These are phyloP conservation scores for Pelecanus crispus DNA, from an alignment of 2,113 vertebrate genomes.

Conservation along the genomic window DNA sequence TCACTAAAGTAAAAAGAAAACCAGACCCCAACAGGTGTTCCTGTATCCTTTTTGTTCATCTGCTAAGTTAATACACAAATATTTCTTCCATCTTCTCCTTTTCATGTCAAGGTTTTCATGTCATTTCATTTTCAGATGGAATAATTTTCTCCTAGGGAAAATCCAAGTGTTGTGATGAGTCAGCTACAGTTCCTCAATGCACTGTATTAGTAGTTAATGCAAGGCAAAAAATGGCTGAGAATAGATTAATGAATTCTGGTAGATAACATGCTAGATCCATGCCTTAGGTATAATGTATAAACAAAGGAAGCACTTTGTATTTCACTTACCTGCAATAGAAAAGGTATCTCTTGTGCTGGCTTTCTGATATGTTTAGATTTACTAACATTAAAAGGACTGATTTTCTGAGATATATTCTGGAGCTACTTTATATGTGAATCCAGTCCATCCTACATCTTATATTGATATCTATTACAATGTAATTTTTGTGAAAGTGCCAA, in stretches of 20 bases:
- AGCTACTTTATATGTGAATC: background rate
- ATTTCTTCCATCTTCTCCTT: slow-evolving; percentile 2
- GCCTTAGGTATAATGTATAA: background rate
- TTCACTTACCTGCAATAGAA: background rate
- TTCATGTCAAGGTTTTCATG: background rate
- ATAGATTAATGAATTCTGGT: slow-evolving; percentile 10
- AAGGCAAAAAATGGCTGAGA: slow-evolving; percentile 9
- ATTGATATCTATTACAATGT: background rate
- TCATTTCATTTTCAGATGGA: slow-evolving; percentile 12
- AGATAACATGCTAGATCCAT: background rate
- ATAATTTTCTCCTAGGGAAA: slow-evolving; percentile 9
- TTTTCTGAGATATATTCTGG: background rate
- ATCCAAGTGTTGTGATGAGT: background rate
- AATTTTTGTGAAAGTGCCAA: background rate
- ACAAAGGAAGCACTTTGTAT: slow-evolving; percentile 3
- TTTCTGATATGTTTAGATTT: background rate
- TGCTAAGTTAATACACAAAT: background rate
- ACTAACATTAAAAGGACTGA: background rate
- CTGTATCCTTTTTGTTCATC: background rate
- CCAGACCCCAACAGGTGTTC: background rate
- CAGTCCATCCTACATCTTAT: background rate
- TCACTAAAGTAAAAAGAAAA: background rate
- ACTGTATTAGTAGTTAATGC: background rate
- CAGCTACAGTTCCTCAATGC: background rate
- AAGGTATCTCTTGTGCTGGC: background rate